Percentiles rank a stretch among this genome's conserved stretches.
Conservation (phyloP, 2,888 invertebrate genomes). For the Disparrhopalites patrizii region DNA sequence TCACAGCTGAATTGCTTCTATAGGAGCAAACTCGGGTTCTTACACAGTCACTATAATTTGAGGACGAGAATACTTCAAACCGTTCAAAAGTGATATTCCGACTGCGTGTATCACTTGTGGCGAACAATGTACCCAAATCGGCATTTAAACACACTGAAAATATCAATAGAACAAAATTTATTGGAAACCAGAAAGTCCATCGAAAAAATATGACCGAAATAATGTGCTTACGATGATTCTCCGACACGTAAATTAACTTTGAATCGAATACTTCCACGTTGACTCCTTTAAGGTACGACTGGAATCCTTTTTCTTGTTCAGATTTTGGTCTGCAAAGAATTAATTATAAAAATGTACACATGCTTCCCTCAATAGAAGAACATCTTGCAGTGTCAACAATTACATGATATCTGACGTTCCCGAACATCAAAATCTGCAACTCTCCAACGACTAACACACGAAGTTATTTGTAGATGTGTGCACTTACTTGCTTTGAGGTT, state of each 20-base stretch:
- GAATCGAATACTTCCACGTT: conserved; percentile 47
- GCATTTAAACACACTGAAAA: conserved; percentile 45
- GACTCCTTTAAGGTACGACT: conserved; percentile 38
- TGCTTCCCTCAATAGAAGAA: background rate
- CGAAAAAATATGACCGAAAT: background rate
- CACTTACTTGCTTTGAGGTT: background rate
- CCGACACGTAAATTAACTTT: conserved; percentile 43
- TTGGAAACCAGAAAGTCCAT: background rate
- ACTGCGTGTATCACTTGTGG: conserved; percentile 39
- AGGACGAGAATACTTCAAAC: conserved; percentile 48
- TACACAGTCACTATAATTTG: conserved; percentile 48
- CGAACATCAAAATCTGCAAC: too few relatives aligned
- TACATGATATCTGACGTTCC: too few relatives aligned
- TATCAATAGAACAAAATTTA: background rate
- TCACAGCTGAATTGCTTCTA: too few relatives aligned
- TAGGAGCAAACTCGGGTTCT: too few relatives aligned
- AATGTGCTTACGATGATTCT: conserved; percentile 43
- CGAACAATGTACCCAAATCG: conserved; percentile 41
- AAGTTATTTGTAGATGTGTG: background rate
- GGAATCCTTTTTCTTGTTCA: background rate
- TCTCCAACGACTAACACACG: too few relatives aligned
- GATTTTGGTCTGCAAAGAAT: background rate
- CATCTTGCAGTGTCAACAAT: background rate
- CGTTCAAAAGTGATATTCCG: conserved; percentile 39
- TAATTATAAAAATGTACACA: background rate